phyloP scores from a whole-genome alignment of 1,140 invertebrate species.

The Hylyphantes graminicola region DNA sequence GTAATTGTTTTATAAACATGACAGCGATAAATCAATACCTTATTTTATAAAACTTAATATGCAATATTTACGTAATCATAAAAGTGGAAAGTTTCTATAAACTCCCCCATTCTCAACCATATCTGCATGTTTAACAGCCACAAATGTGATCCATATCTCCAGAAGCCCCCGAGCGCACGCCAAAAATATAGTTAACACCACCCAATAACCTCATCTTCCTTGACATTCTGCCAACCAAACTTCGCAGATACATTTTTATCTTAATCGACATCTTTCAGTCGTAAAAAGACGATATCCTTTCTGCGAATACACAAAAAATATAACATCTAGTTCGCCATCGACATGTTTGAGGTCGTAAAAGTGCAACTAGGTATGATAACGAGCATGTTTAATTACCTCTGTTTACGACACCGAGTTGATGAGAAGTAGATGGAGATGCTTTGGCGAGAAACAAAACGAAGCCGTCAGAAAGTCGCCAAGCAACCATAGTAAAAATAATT shows the following conservation, averaged over 20 bases:
- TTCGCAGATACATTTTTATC: conserved; percentile 31
- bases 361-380: conserved; percentile 6
- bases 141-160: conserved; percentile 30
- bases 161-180: background rate
- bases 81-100: too few species aligned
- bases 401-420: background rate
- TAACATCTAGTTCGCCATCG: conserved; percentile 12
- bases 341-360: conserved; percentile 34
- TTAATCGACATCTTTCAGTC: conserved; percentile 52
- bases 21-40: too few species aligned
- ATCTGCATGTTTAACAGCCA: background rate
- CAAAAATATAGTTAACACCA: conserved; percentile 13
- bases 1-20: too few species aligned
- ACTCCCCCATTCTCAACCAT: background rate
- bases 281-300: conserved; percentile 37
- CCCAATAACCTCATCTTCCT: conserved; percentile 14
- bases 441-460: too few species aligned
- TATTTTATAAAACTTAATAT: too few species aligned
- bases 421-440: too few species aligned
- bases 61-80: too few species aligned
- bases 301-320: conserved; percentile 35
- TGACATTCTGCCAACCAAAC: conserved; percentile 6
- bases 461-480: too few species aligned
- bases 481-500: too few species aligned
- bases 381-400: conserved; percentile 23